Conservation (phyloP, 2,888 invertebrate genomes). For the Neelides folsomi region DNA sequence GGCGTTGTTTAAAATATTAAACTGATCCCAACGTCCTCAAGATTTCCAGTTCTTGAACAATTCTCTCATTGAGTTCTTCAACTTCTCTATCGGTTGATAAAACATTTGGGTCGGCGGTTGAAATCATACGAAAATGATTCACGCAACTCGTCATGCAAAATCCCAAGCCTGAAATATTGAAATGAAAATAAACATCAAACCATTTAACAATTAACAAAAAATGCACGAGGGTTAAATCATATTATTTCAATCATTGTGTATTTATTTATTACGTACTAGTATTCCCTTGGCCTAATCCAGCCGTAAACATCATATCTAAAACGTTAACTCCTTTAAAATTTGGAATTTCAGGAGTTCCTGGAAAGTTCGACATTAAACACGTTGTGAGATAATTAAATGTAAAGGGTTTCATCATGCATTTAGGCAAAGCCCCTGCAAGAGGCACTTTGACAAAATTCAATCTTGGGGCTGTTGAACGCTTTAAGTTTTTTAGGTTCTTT, state of each 20-base stretch:
- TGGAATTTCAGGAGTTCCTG: conserved; percentile 16
- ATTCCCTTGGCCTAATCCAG: conserved; percentile 15
- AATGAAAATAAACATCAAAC: background rate
- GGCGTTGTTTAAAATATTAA: background rate
- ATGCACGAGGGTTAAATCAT: no score
- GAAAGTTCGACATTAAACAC: conserved; percentile 29
- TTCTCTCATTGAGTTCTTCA: conserved; percentile 12
- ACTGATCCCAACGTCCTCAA: background rate
- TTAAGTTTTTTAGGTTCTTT: conserved; percentile 14
- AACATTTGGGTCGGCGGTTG: conserved; percentile 13
- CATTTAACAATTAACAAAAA: background rate
- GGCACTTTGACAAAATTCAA: conserved; percentile 25
- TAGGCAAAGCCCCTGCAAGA: conserved; percentile 21
- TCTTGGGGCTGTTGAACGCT: conserved; percentile 22
- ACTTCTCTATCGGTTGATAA: conserved; percentile 10
- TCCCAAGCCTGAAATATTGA: conserved; percentile 10
- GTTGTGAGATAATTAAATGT: conserved; percentile 22
- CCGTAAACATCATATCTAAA: conserved; percentile 18
- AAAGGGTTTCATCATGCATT: conserved; percentile 18
- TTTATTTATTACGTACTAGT: conserved; percentile 3
- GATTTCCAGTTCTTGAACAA: conserved; percentile 11
- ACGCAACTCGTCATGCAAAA: conserved; percentile 14
- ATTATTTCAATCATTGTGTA: no score
- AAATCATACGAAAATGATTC: conserved; percentile 11
- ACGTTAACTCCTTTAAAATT: conserved; percentile 12